Conservation (phyloP, 2,888 invertebrate species). For the Zaprionus lineosus region DNA sequence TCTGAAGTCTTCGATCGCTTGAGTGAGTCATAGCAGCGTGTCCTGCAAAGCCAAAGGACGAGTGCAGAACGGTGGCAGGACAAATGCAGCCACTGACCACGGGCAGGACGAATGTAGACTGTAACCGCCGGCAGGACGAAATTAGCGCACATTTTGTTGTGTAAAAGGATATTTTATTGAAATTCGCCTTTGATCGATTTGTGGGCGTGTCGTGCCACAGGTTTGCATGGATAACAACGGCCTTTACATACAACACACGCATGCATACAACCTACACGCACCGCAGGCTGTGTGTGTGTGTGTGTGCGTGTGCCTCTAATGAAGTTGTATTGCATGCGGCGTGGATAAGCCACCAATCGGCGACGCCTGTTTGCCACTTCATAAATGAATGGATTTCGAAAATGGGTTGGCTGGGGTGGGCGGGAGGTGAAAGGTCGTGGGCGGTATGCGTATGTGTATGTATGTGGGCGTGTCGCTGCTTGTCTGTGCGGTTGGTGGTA, state of each 20-base stretch:
- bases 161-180: slow-evolving; percentile 57
- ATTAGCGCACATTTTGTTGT: too few relatives aligned
- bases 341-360: slow-evolving; percentile 59
- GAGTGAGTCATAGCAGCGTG: too few relatives aligned
- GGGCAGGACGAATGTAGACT: too few relatives aligned
- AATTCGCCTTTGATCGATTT: slow-evolving; percentile 72
- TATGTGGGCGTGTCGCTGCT: slow-evolving; percentile 51
- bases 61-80: too few relatives aligned
- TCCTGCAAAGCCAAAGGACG: too few relatives aligned
- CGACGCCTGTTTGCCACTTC: slow-evolving; percentile 55
- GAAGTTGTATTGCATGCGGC: slow-evolving; percentile 63
- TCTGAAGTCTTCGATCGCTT: too few relatives aligned
- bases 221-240: slow-evolving; percentile 44
- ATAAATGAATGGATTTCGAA: slow-evolving; percentile 59
- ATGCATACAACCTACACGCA: slow-evolving; percentile 66
- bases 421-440: neutral
- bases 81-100: too few relatives aligned
- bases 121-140: too few relatives aligned
- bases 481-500: slow-evolving; percentile 14
- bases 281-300: slow-evolving; percentile 28
- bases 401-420: too few relatives aligned
- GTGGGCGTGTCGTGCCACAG: slow-evolving; percentile 34
- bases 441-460: neutral
- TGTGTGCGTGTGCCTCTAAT: slow-evolving; percentile 36
- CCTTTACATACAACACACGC: slow-evolving; percentile 9